Evolutionary conservation across 2,113 vertebrate species (phyloP).

Genomic region (Callaeas wilsoni): DNA sequence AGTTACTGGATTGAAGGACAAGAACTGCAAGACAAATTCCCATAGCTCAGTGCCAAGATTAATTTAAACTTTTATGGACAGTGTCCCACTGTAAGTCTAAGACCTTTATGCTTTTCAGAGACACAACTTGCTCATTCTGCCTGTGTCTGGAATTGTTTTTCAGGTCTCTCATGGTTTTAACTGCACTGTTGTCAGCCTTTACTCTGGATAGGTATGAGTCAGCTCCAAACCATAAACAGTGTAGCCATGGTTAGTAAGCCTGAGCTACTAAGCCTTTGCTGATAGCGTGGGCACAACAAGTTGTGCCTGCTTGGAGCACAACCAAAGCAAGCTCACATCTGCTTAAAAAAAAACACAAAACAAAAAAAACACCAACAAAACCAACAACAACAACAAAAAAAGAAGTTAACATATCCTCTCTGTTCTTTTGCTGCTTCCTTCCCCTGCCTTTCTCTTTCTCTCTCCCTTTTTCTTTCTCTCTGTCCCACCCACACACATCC

Average conservation of each 20-base stretch:
- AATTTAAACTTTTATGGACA: neutral
- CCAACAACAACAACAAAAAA: too few species aligned
- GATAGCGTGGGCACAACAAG: slow-evolving; percentile 5
- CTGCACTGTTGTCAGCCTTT: neutral
- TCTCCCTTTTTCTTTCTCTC: neutral
- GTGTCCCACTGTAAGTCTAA: neutral
- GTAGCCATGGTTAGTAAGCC: slow-evolving; percentile 55
- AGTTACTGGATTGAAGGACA: neutral
- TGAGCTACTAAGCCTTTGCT: neutral
- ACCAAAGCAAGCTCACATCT: slow-evolving; percentile 22
- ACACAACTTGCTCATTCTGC: neutral
- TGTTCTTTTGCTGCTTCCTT: neutral
- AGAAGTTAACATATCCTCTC: neutral
- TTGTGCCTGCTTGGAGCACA: slow-evolving; percentile 24
- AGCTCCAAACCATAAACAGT: slow-evolving; percentile 31
- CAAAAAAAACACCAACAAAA: too few species aligned
- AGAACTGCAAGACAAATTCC: neutral
- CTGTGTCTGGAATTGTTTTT: neutral
- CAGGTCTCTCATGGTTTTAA: neutral
- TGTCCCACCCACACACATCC: neutral
- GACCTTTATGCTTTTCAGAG: neutral
- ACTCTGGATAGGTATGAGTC: slow-evolving; percentile 13
- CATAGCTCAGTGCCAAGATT: neutral
- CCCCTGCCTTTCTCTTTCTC: neutral
- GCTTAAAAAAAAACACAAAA: neutral